A percentile compares a stretch with the other conserved stretches of the same genome.
These are phyloP conservation scores for Mus caroli DNA, from an alignment of 2,797 vertebrate species.

Conservation along the genomic window DNA sequence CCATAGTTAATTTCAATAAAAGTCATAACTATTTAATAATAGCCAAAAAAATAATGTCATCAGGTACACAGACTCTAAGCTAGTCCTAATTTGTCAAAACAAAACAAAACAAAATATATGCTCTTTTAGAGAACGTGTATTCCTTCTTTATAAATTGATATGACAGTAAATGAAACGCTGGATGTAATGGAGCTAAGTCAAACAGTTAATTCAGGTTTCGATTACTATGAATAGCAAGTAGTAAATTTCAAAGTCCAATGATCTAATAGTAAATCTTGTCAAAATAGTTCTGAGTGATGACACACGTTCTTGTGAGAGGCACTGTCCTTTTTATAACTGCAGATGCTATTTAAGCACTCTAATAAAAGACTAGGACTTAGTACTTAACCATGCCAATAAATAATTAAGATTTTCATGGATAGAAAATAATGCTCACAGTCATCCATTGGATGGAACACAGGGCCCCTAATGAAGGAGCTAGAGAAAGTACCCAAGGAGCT, in stretches of 20 bases:
- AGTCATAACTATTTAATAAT: background rate
- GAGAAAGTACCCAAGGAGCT: too few relatives aligned
- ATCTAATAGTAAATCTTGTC: background rate
- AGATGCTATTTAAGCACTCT: background rate
- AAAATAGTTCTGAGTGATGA: constrained; percentile 35
- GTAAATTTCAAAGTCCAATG: background rate
- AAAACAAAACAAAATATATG: background rate
- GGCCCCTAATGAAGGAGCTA: too few relatives aligned
- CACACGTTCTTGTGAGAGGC: background rate
- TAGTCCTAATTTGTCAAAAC: background rate
- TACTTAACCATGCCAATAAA: background rate
- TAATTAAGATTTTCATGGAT: background rate
- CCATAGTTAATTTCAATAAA: background rate
- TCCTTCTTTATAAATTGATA: background rate
- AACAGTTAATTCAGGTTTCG: background rate
- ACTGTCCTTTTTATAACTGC: background rate
- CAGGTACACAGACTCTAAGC: background rate
- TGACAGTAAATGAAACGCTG: background rate
- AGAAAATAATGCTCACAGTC: background rate
- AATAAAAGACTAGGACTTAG: background rate
- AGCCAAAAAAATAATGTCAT: background rate
- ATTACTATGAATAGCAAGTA: background rate
- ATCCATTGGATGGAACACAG: too few relatives aligned
- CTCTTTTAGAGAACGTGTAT: background rate
- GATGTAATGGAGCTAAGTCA: background rate